These are phyloP conservation scores for Acipenser oxyrinchus DNA, from an alignment of 2,797 vertebrate genomes.

Conservation along the genomic window DNA sequence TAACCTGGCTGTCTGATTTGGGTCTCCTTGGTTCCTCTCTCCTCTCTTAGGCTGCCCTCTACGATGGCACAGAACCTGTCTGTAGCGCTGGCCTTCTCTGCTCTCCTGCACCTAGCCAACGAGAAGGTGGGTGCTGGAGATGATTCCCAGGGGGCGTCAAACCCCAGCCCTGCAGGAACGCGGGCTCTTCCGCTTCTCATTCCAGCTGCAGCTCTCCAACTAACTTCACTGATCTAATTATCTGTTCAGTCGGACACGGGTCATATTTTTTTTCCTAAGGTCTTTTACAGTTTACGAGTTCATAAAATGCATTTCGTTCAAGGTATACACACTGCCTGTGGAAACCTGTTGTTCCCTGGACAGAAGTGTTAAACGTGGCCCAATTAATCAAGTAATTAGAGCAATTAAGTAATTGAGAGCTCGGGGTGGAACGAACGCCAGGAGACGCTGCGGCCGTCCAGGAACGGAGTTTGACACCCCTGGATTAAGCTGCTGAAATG, in stretches of 20 bases:
- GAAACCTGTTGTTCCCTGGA: too few species aligned
- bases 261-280: background rate
- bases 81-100: constrained; percentile 78
- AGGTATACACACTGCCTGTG: too few species aligned
- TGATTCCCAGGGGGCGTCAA: background rate
- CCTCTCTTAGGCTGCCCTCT: constrained; percentile 64
- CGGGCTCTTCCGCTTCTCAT: constrained; percentile 1
- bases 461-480: too few species aligned
- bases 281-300: background rate
- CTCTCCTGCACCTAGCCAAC: constrained; percentile 85
- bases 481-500: too few species aligned
- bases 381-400: too few species aligned
- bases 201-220: too few species aligned
- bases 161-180: background rate
- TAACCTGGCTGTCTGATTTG: background rate
- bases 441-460: too few species aligned
- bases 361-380: too few species aligned
- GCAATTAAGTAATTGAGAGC: too few species aligned
- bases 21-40: background rate
- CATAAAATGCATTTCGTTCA: too few species aligned
- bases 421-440: too few species aligned
- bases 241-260: too few species aligned
- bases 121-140: constrained; percentile 73
- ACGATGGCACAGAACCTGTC: constrained; percentile 83
- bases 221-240: background rate